A percentile compares a stretch with the other conserved stretches of the same genome.
These are phyloP conservation scores for Nothocercus nigrocapillus DNA, from an alignment of 2,113 vertebrate genomes.

Conservation along the genomic window DNA sequence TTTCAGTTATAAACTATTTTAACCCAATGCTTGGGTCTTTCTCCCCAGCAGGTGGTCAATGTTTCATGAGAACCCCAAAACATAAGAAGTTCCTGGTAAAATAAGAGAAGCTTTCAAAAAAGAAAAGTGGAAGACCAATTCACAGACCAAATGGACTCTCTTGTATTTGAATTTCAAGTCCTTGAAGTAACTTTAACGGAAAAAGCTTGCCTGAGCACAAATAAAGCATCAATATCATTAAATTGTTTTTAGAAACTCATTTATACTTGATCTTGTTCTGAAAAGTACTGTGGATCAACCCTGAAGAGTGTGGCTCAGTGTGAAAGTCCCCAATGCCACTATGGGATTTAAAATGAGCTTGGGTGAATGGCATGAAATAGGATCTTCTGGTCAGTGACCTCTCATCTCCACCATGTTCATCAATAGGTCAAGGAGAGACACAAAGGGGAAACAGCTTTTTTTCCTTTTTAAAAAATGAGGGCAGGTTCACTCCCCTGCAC, in stretches of 20 bases:
- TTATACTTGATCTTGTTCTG: background rate
- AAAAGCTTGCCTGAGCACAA: background rate
- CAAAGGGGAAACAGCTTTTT: background rate
- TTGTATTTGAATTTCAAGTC: background rate
- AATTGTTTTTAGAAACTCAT: background rate
- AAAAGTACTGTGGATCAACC: background rate
- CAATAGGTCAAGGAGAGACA: background rate
- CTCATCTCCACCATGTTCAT: background rate
- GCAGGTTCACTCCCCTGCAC: background rate
- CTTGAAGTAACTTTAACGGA: background rate
- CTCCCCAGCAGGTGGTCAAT: background rate
- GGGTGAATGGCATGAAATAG: background rate
- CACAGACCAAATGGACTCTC: background rate
- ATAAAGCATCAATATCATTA: background rate
- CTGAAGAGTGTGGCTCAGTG: background rate
- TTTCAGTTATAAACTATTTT: background rate
- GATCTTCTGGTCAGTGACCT: background rate
- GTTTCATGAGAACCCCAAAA: background rate
- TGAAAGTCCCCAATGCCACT: background rate
- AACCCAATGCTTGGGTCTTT: background rate
- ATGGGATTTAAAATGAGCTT: background rate
- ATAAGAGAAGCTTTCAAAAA: background rate
- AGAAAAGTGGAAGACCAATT: background rate
- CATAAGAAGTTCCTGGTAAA: background rate
- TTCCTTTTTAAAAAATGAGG: background rate